Conservation (phyloP, 2,888 invertebrate species). For the Escarpia spicata region DNA sequence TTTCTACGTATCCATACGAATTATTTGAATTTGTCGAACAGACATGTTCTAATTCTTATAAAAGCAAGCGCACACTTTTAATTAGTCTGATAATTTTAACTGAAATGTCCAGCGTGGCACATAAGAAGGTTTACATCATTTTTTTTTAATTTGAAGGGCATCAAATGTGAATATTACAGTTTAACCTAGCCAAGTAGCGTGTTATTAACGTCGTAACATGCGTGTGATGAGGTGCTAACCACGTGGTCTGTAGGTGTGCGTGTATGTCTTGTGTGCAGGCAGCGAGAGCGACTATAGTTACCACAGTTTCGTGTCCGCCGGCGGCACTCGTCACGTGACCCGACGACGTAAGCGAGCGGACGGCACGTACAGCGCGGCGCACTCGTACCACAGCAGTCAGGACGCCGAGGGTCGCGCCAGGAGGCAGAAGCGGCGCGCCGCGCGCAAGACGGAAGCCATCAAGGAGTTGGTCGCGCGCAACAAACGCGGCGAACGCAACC, state of each 20-base stretch:
- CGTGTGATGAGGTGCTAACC: background rate
- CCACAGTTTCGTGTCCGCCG: constrained; percentile 57
- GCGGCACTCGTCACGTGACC: constrained; percentile 59
- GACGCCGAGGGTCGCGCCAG: constrained; percentile 34
- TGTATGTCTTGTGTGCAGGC: constrained; percentile 36
- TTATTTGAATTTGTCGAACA: background rate
- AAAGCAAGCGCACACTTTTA: background rate
- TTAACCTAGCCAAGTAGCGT: background rate
- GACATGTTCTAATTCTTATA: background rate
- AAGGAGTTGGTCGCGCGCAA: background rate
- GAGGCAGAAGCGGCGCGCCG: constrained; percentile 48
- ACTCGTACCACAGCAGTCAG: constrained; percentile 59
- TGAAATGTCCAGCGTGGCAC: background rate
- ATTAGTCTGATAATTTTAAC: background rate
- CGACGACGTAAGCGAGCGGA: constrained; percentile 56
- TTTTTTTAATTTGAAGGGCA: background rate
- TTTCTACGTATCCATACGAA: background rate
- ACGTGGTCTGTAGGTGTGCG: background rate
- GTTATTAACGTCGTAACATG: background rate
- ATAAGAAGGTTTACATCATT: background rate
- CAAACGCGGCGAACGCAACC: background rate
- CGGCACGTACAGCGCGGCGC: constrained; percentile 57
- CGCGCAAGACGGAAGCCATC: constrained; percentile 48
- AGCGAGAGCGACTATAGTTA: constrained; percentile 63
- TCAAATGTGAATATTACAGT: background rate